Base-by-base conservation (phyloP, 2,113 vertebrate genomes). In the Brachyistius frenatus region DNA sequence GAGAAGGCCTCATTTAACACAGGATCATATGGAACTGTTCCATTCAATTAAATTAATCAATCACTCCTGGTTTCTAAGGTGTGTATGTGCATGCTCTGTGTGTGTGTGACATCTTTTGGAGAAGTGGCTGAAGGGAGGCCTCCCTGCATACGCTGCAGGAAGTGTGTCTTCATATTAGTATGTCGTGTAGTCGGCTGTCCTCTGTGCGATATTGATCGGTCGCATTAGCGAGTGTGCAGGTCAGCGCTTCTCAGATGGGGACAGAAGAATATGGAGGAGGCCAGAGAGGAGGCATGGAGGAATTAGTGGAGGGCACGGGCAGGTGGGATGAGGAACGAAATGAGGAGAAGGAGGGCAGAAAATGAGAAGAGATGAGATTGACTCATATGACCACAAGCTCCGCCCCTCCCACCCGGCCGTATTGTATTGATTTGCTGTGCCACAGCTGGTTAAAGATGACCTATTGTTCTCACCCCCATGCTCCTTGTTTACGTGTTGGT, bases 201-300 rank as follows among this genome's bases (percentile, higher is more conserved):
- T 91, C 89, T 79, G 85, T 58, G 62, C 53, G 74, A 73, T 91
- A 94, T 94, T 76, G 91, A 94, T 91, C 88, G 83, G 80, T 87
- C 60, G 4, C 88, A 86, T 93, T 86, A 84, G 67, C 68, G 73
- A 91, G 88, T 85, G 47, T 85, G 86, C 78, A 37, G 89, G 76
- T 94, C 92, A 93, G 91, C 86, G 50, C 36, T 93, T 89, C 76
- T 80, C 46, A 67, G 83, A 68, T 41, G 36, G 74, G 66, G 73
- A 82, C 69, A 83, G 75, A 67, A 77, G 70, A 83, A 60, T 71
- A 66, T 58, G 53, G 64, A 80, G 75, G 76, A 77, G 74, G 56
- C 57, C 58, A 55, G 16, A 46, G 65, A 71, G 36, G 62, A 84
- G 66, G 58, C 33, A 63, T 32, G 52, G 61, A 64, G 66, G 66